Conservation (phyloP, 2,797 vertebrate species). For the Leptodactylus fallax region DNA sequence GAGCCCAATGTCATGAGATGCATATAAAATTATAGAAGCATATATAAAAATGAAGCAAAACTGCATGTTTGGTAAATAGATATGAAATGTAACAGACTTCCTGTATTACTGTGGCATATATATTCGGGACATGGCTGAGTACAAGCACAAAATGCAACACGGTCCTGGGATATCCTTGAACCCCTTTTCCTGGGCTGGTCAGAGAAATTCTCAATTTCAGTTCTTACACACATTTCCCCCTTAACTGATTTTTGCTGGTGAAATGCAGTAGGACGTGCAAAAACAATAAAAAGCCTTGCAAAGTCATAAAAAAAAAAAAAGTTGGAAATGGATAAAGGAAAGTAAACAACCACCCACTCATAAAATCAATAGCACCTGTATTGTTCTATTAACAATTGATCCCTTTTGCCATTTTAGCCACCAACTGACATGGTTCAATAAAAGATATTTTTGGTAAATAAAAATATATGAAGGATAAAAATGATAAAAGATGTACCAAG, state of each 20-base stretch:
- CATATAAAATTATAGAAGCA: not conserved
- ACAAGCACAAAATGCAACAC: too few relatives aligned
- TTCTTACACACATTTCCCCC: not conserved
- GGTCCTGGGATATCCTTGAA: not conserved
- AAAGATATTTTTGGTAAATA: conserved; percentile 37
- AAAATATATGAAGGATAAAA: not conserved
- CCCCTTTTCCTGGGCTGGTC: not conserved
- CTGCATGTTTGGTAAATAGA: not conserved
- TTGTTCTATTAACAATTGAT: conserved; percentile 13
- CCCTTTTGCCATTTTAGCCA: conserved; percentile 28
- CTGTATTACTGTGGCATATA: not conserved
- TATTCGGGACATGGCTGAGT: not conserved
- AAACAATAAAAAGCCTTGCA: not conserved
- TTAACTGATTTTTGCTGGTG: conserved; percentile 32
- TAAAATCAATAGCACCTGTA: conserved; percentile 41
- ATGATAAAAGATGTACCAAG: not conserved
- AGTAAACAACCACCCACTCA: not conserved
- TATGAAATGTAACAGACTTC: conserved; percentile 28
- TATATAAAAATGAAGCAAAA: not conserved
- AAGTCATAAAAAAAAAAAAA: not conserved
- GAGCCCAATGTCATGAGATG: not conserved
- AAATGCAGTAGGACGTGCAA: conserved; percentile 45
- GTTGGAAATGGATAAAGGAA: not conserved
- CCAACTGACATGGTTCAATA: not conserved
- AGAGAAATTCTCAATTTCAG: not conserved